Conservation (phyloP, 64 coral and sea anemone genomes). For the Porites lutea region DNA sequence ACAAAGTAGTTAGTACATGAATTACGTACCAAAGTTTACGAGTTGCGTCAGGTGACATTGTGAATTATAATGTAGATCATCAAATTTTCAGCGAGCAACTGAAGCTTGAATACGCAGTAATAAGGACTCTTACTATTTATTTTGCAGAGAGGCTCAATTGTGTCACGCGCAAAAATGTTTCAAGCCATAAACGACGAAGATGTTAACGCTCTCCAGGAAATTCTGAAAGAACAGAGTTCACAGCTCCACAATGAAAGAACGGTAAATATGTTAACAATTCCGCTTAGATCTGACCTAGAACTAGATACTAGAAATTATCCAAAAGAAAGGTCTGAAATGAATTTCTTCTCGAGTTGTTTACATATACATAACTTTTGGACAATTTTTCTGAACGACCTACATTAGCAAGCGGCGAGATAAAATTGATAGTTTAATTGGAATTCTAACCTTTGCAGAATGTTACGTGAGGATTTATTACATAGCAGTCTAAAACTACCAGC, state of each 20-base stretch:
- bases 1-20: too few species aligned
- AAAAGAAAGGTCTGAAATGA: neutral
- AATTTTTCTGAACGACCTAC: too few species aligned
- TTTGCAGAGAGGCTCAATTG: neutral
- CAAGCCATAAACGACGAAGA: constrained; percentile 29
- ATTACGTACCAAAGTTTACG: too few species aligned
- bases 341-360: neutral
- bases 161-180: constrained; percentile 10
- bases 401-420: too few species aligned
- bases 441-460: too few species aligned
- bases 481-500: too few species aligned
- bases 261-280: neutral
- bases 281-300: too few species aligned
- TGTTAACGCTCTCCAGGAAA: neutral
- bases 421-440: too few species aligned
- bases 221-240: neutral
- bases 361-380: neutral
- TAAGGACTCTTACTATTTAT: neutral
- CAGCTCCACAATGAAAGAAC: constrained; percentile 17
- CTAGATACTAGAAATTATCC: too few species aligned
- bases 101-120: neutral
- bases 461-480: too few species aligned
- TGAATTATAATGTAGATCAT: too few species aligned
- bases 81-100: neutral
- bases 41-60: too few species aligned